Conservation (phyloP, 2,888 invertebrate species). For the Bellardia bayeri region DNA sequence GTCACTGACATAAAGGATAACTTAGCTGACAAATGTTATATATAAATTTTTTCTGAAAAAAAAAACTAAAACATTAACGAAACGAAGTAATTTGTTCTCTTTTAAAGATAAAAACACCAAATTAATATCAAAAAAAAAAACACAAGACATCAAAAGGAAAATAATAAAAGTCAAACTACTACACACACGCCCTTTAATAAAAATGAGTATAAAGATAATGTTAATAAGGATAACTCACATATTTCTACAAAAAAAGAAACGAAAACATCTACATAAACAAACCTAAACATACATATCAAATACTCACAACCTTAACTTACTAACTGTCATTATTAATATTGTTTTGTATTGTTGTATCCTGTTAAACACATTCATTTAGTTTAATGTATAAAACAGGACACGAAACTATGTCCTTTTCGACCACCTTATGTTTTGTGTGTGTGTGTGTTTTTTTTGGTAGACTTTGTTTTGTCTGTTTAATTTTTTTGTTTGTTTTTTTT, state of each 20-base stretch:
- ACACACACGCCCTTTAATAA: conserved; percentile 64
- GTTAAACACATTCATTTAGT: conserved; percentile 43
- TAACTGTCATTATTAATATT: conserved; percentile 43
- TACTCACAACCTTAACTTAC: not conserved
- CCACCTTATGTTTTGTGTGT: conserved; percentile 47
- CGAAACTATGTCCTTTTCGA: not conserved
- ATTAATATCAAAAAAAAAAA: conserved; percentile 37
- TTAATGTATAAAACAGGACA: conserved; percentile 31
- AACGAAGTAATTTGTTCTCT: conserved; percentile 54
- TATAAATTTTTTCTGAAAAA: conserved; percentile 4
- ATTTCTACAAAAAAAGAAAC: not conserved
- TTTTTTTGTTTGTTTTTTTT: not conserved
- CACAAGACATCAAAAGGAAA: not conserved
- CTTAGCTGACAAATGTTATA: conserved; percentile 37
- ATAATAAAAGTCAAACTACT: conserved; percentile 17
- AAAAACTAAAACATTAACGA: conserved; percentile 39
- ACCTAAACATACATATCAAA: not conserved
- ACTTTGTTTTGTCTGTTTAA: conserved; percentile 9
- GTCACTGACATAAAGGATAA: conserved; percentile 46
- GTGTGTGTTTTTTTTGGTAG: conserved; percentile 1
- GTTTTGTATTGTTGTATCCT: conserved; percentile 43
- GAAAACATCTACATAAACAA: conserved; percentile 21
- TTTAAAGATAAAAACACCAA: conserved; percentile 43
- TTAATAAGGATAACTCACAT: conserved; percentile 59
- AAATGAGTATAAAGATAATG: conserved; percentile 64